phyloP scores from a whole-genome alignment of 2,797 vertebrate species.

The Centroberyx gerrardi region DNA sequence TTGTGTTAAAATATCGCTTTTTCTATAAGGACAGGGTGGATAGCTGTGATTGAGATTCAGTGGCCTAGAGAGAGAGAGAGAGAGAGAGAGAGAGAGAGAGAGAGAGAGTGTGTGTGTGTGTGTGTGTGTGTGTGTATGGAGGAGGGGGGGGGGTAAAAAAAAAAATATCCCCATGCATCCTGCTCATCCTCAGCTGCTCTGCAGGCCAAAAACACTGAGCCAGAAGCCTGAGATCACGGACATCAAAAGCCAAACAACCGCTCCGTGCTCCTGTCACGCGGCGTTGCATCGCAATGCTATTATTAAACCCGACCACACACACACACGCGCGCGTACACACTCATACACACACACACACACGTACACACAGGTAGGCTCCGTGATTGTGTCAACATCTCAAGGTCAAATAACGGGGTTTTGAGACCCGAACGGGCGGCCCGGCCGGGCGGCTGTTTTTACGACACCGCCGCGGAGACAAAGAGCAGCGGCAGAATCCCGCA shows the following conservation, averaged over 20 bases:
- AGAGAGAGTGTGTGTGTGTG: neutral
- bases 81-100: neutral
- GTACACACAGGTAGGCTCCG: constrained; percentile 49
- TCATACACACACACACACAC: constrained; percentile 17
- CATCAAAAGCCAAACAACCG: constrained; percentile 47
- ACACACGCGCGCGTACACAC: neutral
- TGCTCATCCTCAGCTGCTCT: constrained; percentile 61
- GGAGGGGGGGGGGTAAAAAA: neutral
- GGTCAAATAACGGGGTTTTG: constrained; percentile 74
- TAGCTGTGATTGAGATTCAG: constrained; percentile 45
- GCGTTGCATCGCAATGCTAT: constrained; percentile 68
- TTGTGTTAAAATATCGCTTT: constrained; percentile 17
- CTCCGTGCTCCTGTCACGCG: constrained; percentile 63
- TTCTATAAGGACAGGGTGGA: constrained; percentile 28
- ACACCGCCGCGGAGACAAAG: constrained; percentile 67
- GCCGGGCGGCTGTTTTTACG: neutral
- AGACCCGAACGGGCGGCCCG: constrained; percentile 23
- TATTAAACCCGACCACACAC: constrained; percentile 43
- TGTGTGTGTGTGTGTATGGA: neutral
- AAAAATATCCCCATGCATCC: constrained; percentile 48
- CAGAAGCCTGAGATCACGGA: constrained; percentile 42
- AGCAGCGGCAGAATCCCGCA: constrained; percentile 59
- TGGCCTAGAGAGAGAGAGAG: neutral
- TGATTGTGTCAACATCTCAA: constrained; percentile 79
- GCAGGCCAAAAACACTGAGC: constrained; percentile 46